phyloP scores from a whole-genome alignment of 2,888 invertebrate genomes.

The Meta bourneti region DNA sequence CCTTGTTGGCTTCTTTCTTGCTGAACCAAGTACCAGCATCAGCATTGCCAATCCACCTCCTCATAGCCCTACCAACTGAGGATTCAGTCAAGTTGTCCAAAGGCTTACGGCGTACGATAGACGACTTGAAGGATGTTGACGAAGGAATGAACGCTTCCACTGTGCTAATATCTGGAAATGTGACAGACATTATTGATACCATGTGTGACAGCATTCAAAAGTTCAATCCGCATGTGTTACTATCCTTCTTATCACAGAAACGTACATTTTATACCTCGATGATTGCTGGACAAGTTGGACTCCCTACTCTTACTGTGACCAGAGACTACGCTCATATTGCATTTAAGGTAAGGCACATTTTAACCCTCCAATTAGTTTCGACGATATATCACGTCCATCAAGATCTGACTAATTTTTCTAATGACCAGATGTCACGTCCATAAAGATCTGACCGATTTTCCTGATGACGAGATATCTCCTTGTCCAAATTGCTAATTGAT shows the following conservation, averaged over 20 bases:
- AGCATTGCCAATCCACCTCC: constrained; percentile 63
- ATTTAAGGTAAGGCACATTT: constrained; percentile 48
- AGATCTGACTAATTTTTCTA: too few relatives aligned
- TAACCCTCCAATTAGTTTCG: too few relatives aligned
- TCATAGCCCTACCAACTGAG: constrained; percentile 66
- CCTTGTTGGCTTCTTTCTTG: not conserved
- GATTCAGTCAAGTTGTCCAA: constrained; percentile 56
- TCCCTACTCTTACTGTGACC: constrained; percentile 54
- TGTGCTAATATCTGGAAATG: constrained; percentile 21
- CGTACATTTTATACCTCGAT: constrained; percentile 60
- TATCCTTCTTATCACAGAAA: constrained; percentile 51
- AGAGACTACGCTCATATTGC: constrained; percentile 58
- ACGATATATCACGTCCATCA: too few relatives aligned
- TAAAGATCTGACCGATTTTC: too few relatives aligned
- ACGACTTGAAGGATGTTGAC: constrained; percentile 34
- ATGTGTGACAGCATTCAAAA: constrained; percentile 53
- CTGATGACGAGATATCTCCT: too few relatives aligned
- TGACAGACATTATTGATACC: constrained; percentile 37
- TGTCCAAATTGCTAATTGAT: too few relatives aligned
- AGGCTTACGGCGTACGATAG: constrained; percentile 52
- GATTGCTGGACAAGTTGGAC: constrained; percentile 63
- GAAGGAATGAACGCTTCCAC: constrained; percentile 62
- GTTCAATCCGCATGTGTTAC: constrained; percentile 55
- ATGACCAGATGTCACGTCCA: too few relatives aligned
- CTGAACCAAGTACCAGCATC: not conserved